These are phyloP conservation scores for Maconellicoccus hirsutus DNA, from an alignment of 1,140 invertebrate genomes.

Conservation along the genomic window DNA sequence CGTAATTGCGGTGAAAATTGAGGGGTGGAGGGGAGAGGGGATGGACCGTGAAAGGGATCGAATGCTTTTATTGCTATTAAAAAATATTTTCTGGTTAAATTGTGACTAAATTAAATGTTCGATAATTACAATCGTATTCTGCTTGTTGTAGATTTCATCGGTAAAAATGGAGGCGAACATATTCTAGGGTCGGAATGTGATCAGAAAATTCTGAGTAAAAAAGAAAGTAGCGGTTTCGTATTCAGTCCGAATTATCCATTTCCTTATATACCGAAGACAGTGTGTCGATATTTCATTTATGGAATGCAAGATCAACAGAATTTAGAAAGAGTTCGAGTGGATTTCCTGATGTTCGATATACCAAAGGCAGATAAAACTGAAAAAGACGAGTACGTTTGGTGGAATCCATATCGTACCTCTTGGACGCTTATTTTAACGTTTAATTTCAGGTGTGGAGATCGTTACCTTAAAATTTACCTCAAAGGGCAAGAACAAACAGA, in stretches of 20 bases:
- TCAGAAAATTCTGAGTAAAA: slow-evolving; percentile 87
- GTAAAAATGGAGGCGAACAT: slow-evolving; percentile 78
- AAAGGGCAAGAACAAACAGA: slow-evolving; percentile 87
- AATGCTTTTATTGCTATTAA: too few relatives aligned
- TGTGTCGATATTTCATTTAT: slow-evolving; percentile 95
- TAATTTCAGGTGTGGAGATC: slow-evolving; percentile 59
- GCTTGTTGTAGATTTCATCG: slow-evolving; percentile 73
- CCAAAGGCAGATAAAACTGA: slow-evolving; percentile 60
- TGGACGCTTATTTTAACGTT: not conserved
- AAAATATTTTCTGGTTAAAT: too few relatives aligned
- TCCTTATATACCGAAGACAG: slow-evolving; percentile 84
- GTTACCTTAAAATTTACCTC: slow-evolving; percentile 81
- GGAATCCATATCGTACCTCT: not conserved
- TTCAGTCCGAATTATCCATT: slow-evolving; percentile 92
- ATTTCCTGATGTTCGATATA: slow-evolving; percentile 82
- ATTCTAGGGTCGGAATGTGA: slow-evolving; percentile 93
- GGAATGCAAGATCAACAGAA: slow-evolving; percentile 91
- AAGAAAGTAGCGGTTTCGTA: slow-evolving; percentile 78
- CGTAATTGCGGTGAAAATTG: too few relatives aligned
- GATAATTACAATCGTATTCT: too few relatives aligned
- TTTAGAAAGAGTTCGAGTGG: slow-evolving; percentile 79
- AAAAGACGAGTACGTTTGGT: slow-evolving; percentile 36
- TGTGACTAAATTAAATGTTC: too few relatives aligned
- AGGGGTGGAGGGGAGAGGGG: too few relatives aligned
- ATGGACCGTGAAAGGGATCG: too few relatives aligned